Evolutionary conservation across 2,797 vertebrate genomes (phyloP).

Genomic region (Borostomias antarcticus): DNA sequence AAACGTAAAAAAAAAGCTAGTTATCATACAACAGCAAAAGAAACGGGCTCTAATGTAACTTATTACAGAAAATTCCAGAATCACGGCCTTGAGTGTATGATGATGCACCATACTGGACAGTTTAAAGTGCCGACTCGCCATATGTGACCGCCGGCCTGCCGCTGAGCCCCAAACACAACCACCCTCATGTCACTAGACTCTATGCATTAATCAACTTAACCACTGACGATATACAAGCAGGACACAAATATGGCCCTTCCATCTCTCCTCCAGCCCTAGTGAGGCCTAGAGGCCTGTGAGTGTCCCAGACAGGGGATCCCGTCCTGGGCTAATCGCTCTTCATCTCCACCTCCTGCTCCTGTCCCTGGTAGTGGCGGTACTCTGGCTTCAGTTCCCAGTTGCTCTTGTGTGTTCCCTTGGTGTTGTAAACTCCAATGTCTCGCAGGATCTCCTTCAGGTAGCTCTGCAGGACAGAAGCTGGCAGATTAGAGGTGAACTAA

Average conservation of each 20-base stretch:
- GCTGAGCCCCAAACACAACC: background rate
- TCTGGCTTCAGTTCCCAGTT: conserved; percentile 96
- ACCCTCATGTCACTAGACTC: background rate
- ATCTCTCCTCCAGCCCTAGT: background rate
- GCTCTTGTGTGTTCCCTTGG: conserved; percentile 94
- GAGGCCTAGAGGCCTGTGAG: background rate
- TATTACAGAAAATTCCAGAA: too few relatives aligned
- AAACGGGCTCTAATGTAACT: background rate
- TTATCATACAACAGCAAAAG: background rate
- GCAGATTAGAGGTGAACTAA: background rate
- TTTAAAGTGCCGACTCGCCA: too few relatives aligned
- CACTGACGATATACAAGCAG: background rate
- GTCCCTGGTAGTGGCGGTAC: conserved; percentile 88
- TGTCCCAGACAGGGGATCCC: background rate
- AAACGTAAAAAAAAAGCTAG: too few relatives aligned
- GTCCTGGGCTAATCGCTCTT: conserved; percentile 74
- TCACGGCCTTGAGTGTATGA: too few relatives aligned
- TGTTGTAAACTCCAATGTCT: conserved; percentile 91
- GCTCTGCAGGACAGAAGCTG: conserved; percentile 70
- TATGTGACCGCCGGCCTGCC: too few relatives aligned
- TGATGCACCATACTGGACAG: too few relatives aligned
- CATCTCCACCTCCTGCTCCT: conserved; percentile 59
- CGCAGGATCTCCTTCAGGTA: conserved; percentile 95
- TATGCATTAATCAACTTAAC: background rate
- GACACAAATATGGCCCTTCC: background rate